Percentiles rank a stretch among this genome's conserved stretches.
Evolutionary conservation across 1,140 invertebrate species (phyloP).

Genomic region (Zophobas morio): DNA sequence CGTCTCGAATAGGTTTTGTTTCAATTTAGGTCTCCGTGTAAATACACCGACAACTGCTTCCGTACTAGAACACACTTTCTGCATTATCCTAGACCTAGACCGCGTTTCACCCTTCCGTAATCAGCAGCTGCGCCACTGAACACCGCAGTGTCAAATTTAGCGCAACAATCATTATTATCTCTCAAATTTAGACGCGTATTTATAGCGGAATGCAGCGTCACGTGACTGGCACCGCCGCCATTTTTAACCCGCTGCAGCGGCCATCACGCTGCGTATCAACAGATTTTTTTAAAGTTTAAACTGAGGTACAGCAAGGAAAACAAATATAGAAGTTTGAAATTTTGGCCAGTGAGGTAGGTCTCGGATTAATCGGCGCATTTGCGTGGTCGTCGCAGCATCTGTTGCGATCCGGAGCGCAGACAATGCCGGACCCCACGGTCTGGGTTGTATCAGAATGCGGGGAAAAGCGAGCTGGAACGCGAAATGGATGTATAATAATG

Average conservation of each 20-base stretch:
- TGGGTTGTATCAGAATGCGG: constrained; percentile 10
- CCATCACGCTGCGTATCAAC: too few relatives aligned
- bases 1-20: neutral
- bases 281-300: too few relatives aligned
- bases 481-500: constrained; percentile 40
- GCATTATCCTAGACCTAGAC: constrained; percentile 3
- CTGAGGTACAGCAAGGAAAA: too few relatives aligned
- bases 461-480: constrained; percentile 20
- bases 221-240: too few relatives aligned
- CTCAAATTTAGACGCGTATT: neutral
- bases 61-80: constrained; percentile 9
- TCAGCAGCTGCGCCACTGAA: constrained; percentile 8
- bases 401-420: neutral
- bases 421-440: neutral
- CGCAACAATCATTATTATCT: neutral
- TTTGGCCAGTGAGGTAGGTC: neutral
- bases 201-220: neutral
- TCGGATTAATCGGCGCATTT: neutral
- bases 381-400: constrained; percentile 6
- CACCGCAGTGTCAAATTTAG: neutral
- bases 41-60: constrained; percentile 18
- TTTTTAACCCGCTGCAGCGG: too few relatives aligned
- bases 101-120: constrained; percentile 2
- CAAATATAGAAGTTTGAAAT: too few relatives aligned
- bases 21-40: constrained; percentile 17